Conservation (phyloP, 2,113 vertebrate genomes). For the Bujurquina vittata region DNA sequence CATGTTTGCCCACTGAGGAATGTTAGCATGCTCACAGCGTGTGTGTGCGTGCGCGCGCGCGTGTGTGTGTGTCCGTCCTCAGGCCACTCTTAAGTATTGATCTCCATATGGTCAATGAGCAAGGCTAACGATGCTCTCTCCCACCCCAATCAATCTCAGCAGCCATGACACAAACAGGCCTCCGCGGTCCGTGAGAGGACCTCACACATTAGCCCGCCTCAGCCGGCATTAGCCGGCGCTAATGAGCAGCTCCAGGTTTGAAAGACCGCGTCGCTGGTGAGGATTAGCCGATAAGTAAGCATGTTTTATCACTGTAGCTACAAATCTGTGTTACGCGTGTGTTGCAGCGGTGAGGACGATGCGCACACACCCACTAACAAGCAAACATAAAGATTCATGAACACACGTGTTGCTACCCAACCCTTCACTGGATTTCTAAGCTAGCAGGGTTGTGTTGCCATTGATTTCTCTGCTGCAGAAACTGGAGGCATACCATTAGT, state of each 20-base stretch:
- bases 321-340: background rate
- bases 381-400: conserved; percentile 1
- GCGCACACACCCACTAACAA: conserved; percentile 3
- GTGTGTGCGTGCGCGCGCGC: background rate
- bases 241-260: conserved; percentile 37
- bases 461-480: conserved; percentile 76
- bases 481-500: conserved; percentile 65
- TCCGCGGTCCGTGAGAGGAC: conserved; percentile 24
- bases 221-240: conserved; percentile 30
- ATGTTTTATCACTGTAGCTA: background rate
- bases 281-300: conserved; percentile 19
- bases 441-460: conserved; percentile 56
- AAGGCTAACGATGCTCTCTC: conserved; percentile 68
- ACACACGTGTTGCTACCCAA: conserved; percentile 24
- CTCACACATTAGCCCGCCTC: conserved; percentile 50
- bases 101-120: conserved; percentile 75
- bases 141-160: conserved; percentile 65
- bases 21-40: conserved; percentile 13
- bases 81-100: conserved; percentile 70
- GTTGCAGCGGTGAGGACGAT: background rate
- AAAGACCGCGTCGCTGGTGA: background rate
- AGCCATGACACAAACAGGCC: conserved; percentile 48
- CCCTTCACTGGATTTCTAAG: conserved; percentile 51
- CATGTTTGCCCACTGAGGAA: conserved; percentile 32
- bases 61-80: conserved; percentile 52